Conservation (phyloP, 1,140 invertebrate genomes). For the Danaus plexippus region DNA sequence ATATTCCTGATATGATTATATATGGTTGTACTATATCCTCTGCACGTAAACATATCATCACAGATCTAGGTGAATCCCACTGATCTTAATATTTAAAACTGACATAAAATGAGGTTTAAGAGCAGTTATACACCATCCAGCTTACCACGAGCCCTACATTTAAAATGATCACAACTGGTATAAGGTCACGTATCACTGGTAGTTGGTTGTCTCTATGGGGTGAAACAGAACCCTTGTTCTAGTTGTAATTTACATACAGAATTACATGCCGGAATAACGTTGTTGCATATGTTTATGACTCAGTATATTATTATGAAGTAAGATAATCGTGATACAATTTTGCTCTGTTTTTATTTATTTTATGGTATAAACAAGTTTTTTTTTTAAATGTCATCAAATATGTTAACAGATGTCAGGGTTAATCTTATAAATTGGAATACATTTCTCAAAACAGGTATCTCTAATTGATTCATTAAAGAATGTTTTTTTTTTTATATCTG, state of each 20-base stretch:
- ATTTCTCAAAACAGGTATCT: no score
- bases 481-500: no score
- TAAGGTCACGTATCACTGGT: conserved; percentile 28
- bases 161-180: conserved; percentile 1
- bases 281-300: conserved; percentile 51
- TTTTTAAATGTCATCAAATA: no score
- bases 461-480: no score
- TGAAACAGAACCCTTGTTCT: conserved; percentile 54
- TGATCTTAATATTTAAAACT: conserved; percentile 63
- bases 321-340: neutral
- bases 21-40: no score
- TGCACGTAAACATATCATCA: conserved; percentile 9
- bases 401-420: no score
- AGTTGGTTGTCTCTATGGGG: conserved; percentile 46
- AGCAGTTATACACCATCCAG: conserved; percentile 33
- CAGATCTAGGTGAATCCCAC: conserved; percentile 19
- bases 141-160: conserved; percentile 25
- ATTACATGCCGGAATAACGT: conserved; percentile 59
- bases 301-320: conserved; percentile 16
- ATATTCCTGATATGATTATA: no score
- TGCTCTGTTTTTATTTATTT: no score
- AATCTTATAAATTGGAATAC: no score
- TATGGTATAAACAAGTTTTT: no score
- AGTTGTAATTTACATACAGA: conserved; percentile 68
- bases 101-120: conserved; percentile 48